Conservation (phyloP, 2,797 vertebrate species). For the Prionace glauca region DNA sequence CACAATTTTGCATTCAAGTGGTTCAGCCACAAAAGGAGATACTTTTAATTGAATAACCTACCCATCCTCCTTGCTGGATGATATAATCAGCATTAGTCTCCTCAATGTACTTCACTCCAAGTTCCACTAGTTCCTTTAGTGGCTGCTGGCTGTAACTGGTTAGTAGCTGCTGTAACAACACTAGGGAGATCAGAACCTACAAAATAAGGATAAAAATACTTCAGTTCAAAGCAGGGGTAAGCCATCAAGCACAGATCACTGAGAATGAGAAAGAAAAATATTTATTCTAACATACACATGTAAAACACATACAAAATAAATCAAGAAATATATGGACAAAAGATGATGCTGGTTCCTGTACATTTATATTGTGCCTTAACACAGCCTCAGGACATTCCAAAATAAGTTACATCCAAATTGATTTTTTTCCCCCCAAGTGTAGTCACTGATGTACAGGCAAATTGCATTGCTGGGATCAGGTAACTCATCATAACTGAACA, state of each 20-base stretch:
- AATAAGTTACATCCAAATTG: not conserved
- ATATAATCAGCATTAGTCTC: constrained; percentile 73
- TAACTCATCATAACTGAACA: too few relatives aligned
- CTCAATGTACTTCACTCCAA: constrained; percentile 75
- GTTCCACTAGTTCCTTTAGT: constrained; percentile 61
- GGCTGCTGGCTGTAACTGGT: constrained; percentile 62
- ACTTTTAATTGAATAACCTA: constrained; percentile 47
- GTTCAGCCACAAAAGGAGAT: too few relatives aligned
- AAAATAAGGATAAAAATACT: constrained; percentile 15
- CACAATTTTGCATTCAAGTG: not conserved
- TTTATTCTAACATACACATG: not conserved
- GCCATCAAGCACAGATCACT: not conserved
- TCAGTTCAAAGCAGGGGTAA: not conserved
- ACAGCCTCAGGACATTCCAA: not conserved
- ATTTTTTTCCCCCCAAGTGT: not conserved
- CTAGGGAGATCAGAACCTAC: constrained; percentile 79
- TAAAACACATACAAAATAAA: not conserved
- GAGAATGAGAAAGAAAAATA: not conserved
- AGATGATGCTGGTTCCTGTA: not conserved
- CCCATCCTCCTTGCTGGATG: constrained; percentile 89
- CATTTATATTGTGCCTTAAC: not conserved
- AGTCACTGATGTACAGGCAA: not conserved
- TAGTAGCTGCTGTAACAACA: constrained; percentile 75
- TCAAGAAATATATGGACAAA: too few relatives aligned
- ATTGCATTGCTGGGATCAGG: not conserved